A percentile compares a stretch with the other conserved stretches of the same genome.
Conservation (phyloP, 2,113 vertebrate species). For the Canis aureus region DNA sequence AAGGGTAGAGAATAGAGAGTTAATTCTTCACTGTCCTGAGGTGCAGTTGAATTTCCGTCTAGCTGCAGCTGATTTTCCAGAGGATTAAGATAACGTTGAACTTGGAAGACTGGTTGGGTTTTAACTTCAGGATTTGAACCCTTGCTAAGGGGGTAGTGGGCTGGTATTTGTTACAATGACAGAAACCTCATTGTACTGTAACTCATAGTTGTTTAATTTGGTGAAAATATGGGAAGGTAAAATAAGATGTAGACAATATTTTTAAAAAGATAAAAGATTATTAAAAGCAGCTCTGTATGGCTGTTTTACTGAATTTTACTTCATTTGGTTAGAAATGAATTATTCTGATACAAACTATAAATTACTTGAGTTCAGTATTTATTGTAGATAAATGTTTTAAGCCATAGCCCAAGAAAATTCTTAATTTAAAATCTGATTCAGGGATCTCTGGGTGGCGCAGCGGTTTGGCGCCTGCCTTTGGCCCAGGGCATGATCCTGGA, state of each 20-base stretch:
- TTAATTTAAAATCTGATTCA: neutral
- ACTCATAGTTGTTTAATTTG: neutral
- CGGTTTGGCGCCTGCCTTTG: too few relatives aligned
- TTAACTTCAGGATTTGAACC: constrained; percentile 17
- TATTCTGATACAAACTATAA: constrained; percentile 47
- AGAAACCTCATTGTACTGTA: neutral
- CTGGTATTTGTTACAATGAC: neutral
- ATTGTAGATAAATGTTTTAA: constrained; percentile 32
- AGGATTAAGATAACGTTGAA: neutral
- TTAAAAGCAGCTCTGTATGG: neutral
- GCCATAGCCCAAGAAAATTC: neutral
- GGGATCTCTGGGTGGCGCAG: neutral
- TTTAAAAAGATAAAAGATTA: constrained; percentile 4
- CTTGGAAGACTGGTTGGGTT: constrained; percentile 10
- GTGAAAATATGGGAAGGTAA: constrained; percentile 6
- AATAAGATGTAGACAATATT: neutral
- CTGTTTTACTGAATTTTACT: constrained; percentile 5
- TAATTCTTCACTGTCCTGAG: neutral
- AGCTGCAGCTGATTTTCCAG: neutral
- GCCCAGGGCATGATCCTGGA: too few relatives aligned
- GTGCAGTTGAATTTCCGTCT: neutral
- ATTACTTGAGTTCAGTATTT: neutral
- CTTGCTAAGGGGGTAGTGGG: neutral
- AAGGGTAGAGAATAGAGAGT: neutral
- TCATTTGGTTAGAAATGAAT: constrained; percentile 31